Evolutionary conservation across 2,888 invertebrate species (phyloP), one percentile per base, ranked within the genome.

Genomic region (Ectropis crepuscularia): DNA sequence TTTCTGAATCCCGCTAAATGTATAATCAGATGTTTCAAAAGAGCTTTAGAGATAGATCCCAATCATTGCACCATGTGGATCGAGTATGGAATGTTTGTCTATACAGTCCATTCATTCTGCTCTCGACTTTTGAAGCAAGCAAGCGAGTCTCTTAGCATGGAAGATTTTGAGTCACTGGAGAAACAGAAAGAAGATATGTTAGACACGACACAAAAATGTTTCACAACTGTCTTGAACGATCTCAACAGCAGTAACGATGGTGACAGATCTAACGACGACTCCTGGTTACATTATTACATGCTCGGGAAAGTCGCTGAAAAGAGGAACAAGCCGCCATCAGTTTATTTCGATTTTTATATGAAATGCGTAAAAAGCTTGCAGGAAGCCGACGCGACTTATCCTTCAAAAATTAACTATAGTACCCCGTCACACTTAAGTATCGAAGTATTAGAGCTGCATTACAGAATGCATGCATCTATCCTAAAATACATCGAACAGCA

Each of bases 261-360:
- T 0, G 94, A 94, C 58, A 94, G 94, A 68, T 86, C 93, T 0
- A 95, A 95, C 69, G 98, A 98, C 80, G 98, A 99, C 80, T 94
- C 96, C 62, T 99, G 99, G 99, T 91, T 98, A 42, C 96, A 97
- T 78, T 97, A 97, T 84, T 99, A 98, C 81, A 98, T 99, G 96
- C 91, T 99, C n/a, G 99, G 98, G 0, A 99, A 99, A 94, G 96
- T 98, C 57, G 95, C 96, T 0, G 98, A 99, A 85, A 99, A 99
- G 81, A 94, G 95, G 64, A 95, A 95, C 71, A 95, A 95, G 69
- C 94, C 95, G 61, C 96, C 97, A 0, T 93, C 94, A 10, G 92
- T 95, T 36, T 97, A 96, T 86, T 90, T 98, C 50, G 94, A 95
- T 71, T 96, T 97, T 89, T 99, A 98, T 82, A 90, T 95, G 76